phyloP scores from a whole-genome alignment of 1,140 invertebrate species.

The Lasaia peninsularis region DNA sequence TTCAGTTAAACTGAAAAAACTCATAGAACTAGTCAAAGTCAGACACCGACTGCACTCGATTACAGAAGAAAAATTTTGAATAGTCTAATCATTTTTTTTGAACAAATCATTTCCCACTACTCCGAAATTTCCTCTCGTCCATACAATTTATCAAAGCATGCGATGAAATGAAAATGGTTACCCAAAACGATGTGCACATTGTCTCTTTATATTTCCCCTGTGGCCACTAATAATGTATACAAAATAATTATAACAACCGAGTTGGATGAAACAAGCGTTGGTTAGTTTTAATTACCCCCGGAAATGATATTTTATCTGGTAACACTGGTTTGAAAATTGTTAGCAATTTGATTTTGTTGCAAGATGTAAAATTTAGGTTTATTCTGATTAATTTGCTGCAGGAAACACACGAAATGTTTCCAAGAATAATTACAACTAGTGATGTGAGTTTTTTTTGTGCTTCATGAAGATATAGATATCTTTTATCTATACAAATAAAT shows the following conservation, averaged over 20 bases:
- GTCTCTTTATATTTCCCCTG: conserved; percentile 47
- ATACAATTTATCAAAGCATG: conserved; percentile 26
- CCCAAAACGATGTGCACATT: conserved; percentile 35
- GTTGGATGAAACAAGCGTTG: conserved; percentile 37
- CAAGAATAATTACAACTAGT: too few species aligned
- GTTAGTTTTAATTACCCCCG: conserved; percentile 63
- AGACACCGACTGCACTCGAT: too few species aligned
- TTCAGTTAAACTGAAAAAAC: too few species aligned
- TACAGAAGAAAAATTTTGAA: neutral
- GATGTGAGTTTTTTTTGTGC: neutral
- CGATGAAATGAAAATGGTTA: conserved; percentile 40
- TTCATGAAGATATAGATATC: too few species aligned
- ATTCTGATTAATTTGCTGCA: too few species aligned
- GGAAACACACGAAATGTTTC: too few species aligned
- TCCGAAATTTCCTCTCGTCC: conserved; percentile 34
- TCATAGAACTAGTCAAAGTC: too few species aligned
- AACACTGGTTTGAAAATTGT: neutral
- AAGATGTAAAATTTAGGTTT: too few species aligned
- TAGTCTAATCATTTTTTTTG: conserved; percentile 16
- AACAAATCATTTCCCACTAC: neutral
- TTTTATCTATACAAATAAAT: too few species aligned
- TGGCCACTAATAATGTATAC: conserved; percentile 55
- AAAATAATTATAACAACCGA: conserved; percentile 54
- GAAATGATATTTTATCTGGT: conserved; percentile 54
- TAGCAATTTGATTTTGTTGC: neutral